Percentiles rank a stretch among this genome's conserved stretches.
Evolutionary conservation across 2,113 vertebrate species (phyloP).

Genomic region (Sylvietta virens): DNA sequence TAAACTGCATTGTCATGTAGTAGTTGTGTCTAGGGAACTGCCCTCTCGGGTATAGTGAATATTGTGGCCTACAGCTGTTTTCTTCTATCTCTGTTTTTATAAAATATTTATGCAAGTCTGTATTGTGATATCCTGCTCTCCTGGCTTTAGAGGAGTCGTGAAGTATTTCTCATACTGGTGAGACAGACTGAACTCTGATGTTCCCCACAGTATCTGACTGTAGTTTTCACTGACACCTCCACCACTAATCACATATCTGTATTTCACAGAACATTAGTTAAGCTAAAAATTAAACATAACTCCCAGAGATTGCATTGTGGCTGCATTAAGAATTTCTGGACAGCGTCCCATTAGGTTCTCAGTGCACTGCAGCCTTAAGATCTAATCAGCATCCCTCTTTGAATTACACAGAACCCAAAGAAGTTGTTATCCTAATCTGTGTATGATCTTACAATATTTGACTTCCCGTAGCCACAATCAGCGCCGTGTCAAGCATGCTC

Average conservation of each 20-base stretch:
- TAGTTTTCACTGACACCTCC: slow-evolving; percentile 38
- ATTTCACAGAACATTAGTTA: slow-evolving; percentile 61
- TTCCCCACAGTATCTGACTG: neutral
- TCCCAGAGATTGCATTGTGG: neutral
- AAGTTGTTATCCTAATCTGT: slow-evolving; percentile 28
- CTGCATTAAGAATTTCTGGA: neutral
- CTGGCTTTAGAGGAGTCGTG: neutral
- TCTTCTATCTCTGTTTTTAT: neutral
- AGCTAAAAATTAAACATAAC: slow-evolving; percentile 44
- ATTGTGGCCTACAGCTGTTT: neutral
- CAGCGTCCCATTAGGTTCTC: neutral
- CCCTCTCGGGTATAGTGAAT: neutral
- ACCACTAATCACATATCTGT: neutral
- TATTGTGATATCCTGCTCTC: neutral
- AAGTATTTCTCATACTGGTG: neutral
- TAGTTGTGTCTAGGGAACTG: neutral
- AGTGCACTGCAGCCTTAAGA: neutral
- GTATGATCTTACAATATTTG: slow-evolving; percentile 2
- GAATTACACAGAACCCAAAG: neutral
- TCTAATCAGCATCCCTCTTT: slow-evolving; percentile 2
- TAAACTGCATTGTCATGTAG: neutral
- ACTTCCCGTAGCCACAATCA: neutral
- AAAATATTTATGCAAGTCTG: neutral
- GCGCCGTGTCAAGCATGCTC: neutral
- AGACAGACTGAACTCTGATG: slow-evolving; percentile 34